phyloP scores from a whole-genome alignment of 2,797 vertebrate species.

The Urophycis tenuis region DNA sequence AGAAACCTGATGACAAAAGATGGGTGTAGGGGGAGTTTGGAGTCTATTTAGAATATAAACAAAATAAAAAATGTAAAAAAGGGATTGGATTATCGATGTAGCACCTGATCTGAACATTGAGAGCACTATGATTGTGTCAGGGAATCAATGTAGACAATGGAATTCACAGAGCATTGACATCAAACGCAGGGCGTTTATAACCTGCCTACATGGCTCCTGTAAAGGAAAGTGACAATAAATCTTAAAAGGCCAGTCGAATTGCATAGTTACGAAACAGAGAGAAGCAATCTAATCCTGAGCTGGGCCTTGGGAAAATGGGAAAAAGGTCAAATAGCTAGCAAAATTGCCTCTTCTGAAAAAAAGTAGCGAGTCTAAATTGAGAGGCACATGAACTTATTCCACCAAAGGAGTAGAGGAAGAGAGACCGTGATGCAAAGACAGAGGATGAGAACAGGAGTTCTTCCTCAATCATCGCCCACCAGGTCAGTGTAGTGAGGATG shows the following conservation, averaged over 20 bases:
- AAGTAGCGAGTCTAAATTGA: slow-evolving; percentile 72
- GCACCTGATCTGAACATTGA: slow-evolving; percentile 52
- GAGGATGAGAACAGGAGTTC: slow-evolving; percentile 48
- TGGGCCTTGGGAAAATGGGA: slow-evolving; percentile 72
- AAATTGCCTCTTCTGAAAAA: slow-evolving; percentile 63
- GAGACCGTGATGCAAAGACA: slow-evolving; percentile 52
- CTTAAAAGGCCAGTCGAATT: slow-evolving; percentile 64
- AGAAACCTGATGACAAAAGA: slow-evolving; percentile 39
- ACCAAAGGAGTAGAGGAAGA: slow-evolving; percentile 51
- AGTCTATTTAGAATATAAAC: background rate
- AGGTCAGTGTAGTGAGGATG: background rate
- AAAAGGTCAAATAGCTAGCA: slow-evolving; percentile 76
- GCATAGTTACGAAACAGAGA: slow-evolving; percentile 70
- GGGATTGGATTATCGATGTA: slow-evolving; percentile 50
- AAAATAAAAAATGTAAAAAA: slow-evolving; percentile 25
- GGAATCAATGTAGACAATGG: slow-evolving; percentile 45
- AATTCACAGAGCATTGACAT: slow-evolving; percentile 65
- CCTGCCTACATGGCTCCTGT: slow-evolving; percentile 61
- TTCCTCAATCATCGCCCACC: slow-evolving; percentile 30
- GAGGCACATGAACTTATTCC: slow-evolving; percentile 64
- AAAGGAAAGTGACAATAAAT: slow-evolving; percentile 72
- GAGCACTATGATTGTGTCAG: slow-evolving; percentile 60
- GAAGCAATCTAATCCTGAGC: slow-evolving; percentile 69
- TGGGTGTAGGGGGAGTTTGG: slow-evolving; percentile 3
- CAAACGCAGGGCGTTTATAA: slow-evolving; percentile 63